phyloP scores from a whole-genome alignment of 1,140 invertebrate species.

The Drosophila navojoa region DNA sequence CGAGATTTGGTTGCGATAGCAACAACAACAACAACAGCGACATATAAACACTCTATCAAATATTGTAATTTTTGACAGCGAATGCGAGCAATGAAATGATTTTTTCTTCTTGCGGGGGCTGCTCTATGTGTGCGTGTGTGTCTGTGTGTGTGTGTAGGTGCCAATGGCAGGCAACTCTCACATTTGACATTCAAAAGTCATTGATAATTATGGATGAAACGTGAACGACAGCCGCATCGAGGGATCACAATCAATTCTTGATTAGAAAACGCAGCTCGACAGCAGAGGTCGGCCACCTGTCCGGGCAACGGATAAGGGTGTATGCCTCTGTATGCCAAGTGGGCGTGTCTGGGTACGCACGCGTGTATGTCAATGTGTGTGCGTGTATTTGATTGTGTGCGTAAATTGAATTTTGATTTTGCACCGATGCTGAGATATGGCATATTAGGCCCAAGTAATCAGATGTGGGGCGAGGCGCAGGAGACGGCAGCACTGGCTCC shows the following conservation, averaged over 20 bases:
- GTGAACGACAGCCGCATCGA: conserved; percentile 81
- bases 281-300: conserved; percentile 21
- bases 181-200: conserved; percentile 83
- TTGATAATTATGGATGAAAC: conserved; percentile 82
- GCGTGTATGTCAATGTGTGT: conserved; percentile 20
- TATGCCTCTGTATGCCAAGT: conserved; percentile 18
- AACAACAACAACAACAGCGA: conserved; percentile 3
- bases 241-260: conserved; percentile 82
- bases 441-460: conserved; percentile 81
- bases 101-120: conserved; percentile 40
- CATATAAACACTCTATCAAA: conserved; percentile 57
- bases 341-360: conserved; percentile 30
- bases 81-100: conserved; percentile 78
- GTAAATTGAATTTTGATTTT: conserved; percentile 83
- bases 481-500: neutral
- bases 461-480: conserved; percentile 21
- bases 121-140: neutral
- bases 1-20: conserved; percentile 10
- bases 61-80: conserved; percentile 67
- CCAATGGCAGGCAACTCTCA: conserved; percentile 69
- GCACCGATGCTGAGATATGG: conserved; percentile 81
- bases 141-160: conserved; percentile 34
- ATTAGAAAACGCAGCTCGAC: conserved; percentile 74
- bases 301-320: conserved; percentile 36
- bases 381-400: conserved; percentile 59